phyloP scores from a whole-genome alignment of 1,140 invertebrate species.

The Heliconius himera region DNA sequence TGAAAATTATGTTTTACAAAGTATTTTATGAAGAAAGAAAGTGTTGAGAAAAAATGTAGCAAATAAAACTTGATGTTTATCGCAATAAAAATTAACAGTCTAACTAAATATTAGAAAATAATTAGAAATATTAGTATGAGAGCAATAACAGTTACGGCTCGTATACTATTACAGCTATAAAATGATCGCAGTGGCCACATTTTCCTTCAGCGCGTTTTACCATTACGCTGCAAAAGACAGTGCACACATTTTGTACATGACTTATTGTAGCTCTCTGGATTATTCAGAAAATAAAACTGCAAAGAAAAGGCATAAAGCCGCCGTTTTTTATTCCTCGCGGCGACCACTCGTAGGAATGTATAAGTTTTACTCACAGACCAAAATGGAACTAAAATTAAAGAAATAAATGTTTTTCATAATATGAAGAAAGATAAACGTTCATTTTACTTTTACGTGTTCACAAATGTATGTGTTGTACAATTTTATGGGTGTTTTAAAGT shows the following conservation, averaged over 20 bases:
- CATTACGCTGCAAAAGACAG: slow-evolving; percentile 10
- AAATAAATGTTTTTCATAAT: not conserved
- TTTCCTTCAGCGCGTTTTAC: not conserved
- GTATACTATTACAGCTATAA: not conserved
- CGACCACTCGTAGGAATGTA: slow-evolving; percentile 4
- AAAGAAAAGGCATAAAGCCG: slow-evolving; percentile 9
- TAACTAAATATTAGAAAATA: not conserved
- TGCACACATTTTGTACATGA: slow-evolving; percentile 17
- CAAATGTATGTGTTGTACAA: not conserved
- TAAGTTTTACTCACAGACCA: not conserved
- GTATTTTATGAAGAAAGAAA: no score
- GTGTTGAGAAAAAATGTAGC: no score
- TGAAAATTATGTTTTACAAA: no score
- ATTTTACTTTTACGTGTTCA: not conserved
- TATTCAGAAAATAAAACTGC: slow-evolving; percentile 15
- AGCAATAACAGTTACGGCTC: not conserved
- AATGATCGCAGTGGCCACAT: not conserved
- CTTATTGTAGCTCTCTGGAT: slow-evolving; percentile 16
- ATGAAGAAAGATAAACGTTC: slow-evolving; percentile 1
- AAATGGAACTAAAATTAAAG: slow-evolving; percentile 7
- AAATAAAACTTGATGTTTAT: no score
- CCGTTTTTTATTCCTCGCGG: not conserved
- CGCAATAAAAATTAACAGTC: no score
- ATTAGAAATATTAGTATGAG: not conserved
- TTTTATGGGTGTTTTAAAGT: not conserved